Evolutionary conservation across 2,797 vertebrate species (phyloP).

Genomic region (Bovichtus variegatus): DNA sequence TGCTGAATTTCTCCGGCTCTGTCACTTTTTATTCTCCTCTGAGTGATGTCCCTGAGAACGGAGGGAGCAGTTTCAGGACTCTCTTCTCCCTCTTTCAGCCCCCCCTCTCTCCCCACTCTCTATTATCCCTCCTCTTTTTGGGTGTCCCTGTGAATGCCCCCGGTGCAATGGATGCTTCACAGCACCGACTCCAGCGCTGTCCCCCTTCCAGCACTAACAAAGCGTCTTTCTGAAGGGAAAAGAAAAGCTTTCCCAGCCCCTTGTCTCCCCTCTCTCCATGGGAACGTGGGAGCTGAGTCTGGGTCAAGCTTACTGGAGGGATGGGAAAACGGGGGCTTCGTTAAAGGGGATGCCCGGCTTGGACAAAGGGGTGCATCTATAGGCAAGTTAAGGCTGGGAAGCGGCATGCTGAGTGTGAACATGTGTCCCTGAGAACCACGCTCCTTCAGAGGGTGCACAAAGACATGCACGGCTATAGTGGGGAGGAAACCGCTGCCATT

Average conservation of each 20-base stretch:
- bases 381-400: conserved; percentile 71
- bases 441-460: conserved; percentile 66
- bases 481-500: conserved; percentile 56
- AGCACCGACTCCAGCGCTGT: conserved; percentile 88
- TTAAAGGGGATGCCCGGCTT: conserved; percentile 71
- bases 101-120: conserved; percentile 54
- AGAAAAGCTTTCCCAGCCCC: conserved; percentile 91
- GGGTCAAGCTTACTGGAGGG: conserved; percentile 91
- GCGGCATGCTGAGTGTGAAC: conserved; percentile 74
- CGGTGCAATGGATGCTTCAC: conserved; percentile 90
- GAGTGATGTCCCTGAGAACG: conserved; percentile 78
- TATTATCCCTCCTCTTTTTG: conserved; percentile 81
- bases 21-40: conserved; percentile 73
- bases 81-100: conserved; percentile 58
- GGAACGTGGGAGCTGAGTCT: conserved; percentile 91
- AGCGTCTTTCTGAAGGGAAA: conserved; percentile 93
- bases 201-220: conserved; percentile 96
- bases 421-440: conserved; percentile 70
- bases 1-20: conserved; percentile 51
- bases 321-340: conserved; percentile 84
- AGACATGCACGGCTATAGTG: conserved; percentile 34
- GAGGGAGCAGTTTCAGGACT: conserved; percentile 68
- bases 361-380: conserved; percentile 82
- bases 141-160: conserved; percentile 86
- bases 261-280: conserved; percentile 91